These are phyloP conservation scores for Myotis planiceps DNA, from an alignment of 2,797 vertebrate species.

Conservation along the genomic window DNA sequence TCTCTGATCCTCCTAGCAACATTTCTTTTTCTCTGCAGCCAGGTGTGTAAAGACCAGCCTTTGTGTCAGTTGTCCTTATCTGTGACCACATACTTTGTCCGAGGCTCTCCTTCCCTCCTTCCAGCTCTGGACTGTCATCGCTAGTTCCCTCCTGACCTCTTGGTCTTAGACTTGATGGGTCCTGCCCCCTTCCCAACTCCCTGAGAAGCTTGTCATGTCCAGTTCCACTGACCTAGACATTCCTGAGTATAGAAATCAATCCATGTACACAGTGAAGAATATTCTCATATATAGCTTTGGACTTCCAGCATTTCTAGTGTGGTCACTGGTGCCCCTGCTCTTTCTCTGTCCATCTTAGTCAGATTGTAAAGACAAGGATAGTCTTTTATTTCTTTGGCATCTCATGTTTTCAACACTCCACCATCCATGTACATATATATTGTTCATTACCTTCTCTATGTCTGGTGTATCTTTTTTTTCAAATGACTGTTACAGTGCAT, in stretches of 20 bases:
- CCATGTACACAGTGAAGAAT: background rate
- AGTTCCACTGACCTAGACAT: background rate
- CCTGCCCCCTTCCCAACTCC: background rate
- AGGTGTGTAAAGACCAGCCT: background rate
- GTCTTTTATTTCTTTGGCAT: background rate
- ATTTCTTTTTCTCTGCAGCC: background rate
- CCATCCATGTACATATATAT: background rate
- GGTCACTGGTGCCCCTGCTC: background rate
- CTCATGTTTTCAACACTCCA: background rate
- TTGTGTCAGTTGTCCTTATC: background rate
- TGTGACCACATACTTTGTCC: background rate
- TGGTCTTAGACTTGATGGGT: background rate
- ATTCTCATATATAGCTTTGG: background rate
- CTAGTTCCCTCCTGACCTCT: background rate
- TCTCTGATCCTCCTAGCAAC: background rate
- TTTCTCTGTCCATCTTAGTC: too few species aligned
- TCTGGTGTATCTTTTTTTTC: constrained; percentile 4
- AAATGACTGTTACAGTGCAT: background rate
- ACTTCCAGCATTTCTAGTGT: background rate
- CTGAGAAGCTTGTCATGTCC: background rate
- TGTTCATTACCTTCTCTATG: background rate
- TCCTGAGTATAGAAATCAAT: background rate
- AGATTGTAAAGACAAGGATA: background rate
- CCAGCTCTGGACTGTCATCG: background rate
- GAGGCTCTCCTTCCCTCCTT: background rate